A percentile compares a stretch with the other conserved stretches of the same genome.
Conservation (phyloP, 2,113 vertebrate species). For the Alectura lathami region DNA sequence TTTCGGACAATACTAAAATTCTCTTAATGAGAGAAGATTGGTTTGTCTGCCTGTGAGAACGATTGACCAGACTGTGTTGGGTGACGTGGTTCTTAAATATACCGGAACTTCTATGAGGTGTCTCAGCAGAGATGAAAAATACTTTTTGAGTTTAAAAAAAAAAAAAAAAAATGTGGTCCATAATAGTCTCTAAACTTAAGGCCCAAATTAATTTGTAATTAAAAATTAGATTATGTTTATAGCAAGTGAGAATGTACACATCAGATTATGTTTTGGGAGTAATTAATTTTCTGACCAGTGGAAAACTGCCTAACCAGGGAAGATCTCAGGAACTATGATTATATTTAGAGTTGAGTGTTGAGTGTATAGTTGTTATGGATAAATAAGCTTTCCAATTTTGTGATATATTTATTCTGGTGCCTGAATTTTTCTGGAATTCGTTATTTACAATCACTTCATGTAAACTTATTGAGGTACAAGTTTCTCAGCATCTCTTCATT, state of each 20-base stretch:
- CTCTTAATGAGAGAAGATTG: background rate
- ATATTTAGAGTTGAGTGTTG: background rate
- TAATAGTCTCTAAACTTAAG: background rate
- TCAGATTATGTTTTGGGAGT: background rate
- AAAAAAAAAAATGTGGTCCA: background rate
- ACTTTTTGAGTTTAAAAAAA: too few species aligned
- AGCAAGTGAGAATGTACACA: fast-evolving
- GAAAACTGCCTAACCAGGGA: background rate
- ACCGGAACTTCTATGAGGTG: background rate
- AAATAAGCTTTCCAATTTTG: background rate
- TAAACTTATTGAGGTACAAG: background rate
- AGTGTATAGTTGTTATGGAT: background rate
- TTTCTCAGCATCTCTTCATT: background rate
- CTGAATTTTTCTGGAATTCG: background rate
- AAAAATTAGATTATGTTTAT: background rate
- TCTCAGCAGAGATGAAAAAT: background rate
- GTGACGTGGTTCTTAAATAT: background rate
- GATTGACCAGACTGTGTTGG: background rate
- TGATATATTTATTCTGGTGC: background rate
- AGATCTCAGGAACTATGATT: background rate
- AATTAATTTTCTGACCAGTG: background rate
- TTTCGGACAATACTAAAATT: background rate
- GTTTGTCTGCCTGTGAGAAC: background rate
- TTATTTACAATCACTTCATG: background rate
- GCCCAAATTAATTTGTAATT: background rate